Base-by-base conservation (phyloP, 2,797 vertebrate genomes). In the Agapornis canus region DNA sequence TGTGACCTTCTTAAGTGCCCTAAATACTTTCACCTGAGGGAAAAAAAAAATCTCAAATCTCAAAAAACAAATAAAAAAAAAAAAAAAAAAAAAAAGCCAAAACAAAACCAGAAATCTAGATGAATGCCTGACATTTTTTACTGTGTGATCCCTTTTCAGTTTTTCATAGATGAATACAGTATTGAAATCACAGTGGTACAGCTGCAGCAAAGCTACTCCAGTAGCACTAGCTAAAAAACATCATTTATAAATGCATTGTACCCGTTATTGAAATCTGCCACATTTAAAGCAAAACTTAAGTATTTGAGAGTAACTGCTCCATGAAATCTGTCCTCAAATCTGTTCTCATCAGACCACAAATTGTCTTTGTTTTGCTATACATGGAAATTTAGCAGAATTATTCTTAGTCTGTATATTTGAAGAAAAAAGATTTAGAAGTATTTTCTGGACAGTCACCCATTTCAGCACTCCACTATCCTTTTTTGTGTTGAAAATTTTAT, bases 201-300 rank as follows among this genome's bases (percentile, higher is more conserved):
- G 76, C 21, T 63, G 21, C 75, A 65, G 82, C 57, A 95, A 91
- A 93, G 60, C 69, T 68, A 43, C 43, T 27, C 43, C 59, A 71
- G 57, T 51, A 88, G 61, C 68, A 64, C 39, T 26, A 66, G 7
- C 26, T 35, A 68, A 56, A 78, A 90, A 90, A 63, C 0, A 71
- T 27, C 18, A 35, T 81, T 92, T 85, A 65, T 69, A 77, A 95
- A 95, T 5, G 7, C 64, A 77, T 90, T 72, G 27, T 86, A 43
- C 21, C 37, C 63, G 25, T 85, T 88, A 95, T 25, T 91, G 82
- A 94, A 96, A 85, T 60, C 5, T 15, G 32, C 56, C 39, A 6
- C 59, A 79, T 91, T 95, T 93, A 56, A 91, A 73, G 13, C 5
- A 57, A 96, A 94, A 87, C 47, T 37, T 40, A 27, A 57, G 22